Conservation (phyloP, 1,140 invertebrate genomes). For the Acromyrmex echinatior region DNA sequence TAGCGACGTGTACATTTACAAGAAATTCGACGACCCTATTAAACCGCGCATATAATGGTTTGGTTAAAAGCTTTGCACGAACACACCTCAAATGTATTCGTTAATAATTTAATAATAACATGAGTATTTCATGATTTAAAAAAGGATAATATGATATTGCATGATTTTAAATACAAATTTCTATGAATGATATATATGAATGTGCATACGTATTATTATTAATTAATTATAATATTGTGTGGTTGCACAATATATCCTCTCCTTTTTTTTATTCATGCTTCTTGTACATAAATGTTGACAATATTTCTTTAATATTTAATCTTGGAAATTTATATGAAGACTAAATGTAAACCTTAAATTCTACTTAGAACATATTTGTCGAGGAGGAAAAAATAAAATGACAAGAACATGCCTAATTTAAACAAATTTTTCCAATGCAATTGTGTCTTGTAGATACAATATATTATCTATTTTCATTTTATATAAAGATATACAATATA, state of each 20-base stretch:
- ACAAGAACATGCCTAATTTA: background rate
- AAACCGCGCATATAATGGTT: background rate
- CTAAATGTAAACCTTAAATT: background rate
- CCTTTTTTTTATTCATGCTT: background rate
- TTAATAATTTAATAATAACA: background rate
- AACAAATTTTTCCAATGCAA: background rate
- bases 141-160: background rate
- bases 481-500: too few relatives aligned
- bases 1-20: conserved; percentile 7
- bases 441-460: background rate
- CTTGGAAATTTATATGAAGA: background rate
- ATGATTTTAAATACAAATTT: background rate
- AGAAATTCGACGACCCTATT: conserved; percentile 52
- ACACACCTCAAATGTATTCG: conserved; percentile 10
- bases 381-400: background rate
- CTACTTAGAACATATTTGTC: background rate
- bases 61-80: background rate
- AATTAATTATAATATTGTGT: background rate
- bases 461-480: too few relatives aligned
- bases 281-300: background rate
- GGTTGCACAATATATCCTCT: background rate
- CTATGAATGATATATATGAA: background rate
- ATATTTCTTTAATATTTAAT: background rate
- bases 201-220: background rate
- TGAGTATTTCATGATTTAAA: background rate